These are phyloP conservation scores for Syngnathoides biaculeatus DNA, from an alignment of 2,113 vertebrate species.

Conservation along the genomic window DNA sequence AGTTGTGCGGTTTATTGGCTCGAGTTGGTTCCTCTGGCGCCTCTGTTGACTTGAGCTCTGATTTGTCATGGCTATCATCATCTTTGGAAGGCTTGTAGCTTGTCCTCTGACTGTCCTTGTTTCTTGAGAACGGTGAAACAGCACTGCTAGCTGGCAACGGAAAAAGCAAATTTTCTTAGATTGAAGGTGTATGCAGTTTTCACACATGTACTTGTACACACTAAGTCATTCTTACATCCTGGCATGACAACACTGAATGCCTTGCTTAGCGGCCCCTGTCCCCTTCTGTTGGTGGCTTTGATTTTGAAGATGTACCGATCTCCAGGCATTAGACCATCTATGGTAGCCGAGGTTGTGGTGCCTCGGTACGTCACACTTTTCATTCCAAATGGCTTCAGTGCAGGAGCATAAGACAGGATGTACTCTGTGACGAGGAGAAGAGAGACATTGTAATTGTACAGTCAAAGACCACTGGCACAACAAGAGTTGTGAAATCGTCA, in stretches of 20 bases:
- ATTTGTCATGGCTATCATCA: conserved; percentile 51
- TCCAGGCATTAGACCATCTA: conserved; percentile 89
- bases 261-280: conserved; percentile 92
- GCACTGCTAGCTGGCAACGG: conserved; percentile 66
- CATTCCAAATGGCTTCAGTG: conserved; percentile 94
- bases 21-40: conserved; percentile 25
- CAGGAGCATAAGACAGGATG: conserved; percentile 95
- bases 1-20: conserved; percentile 36
- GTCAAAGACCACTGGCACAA: conserved; percentile 45
- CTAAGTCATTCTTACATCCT: conserved; percentile 74
- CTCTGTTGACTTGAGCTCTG: conserved; percentile 56
- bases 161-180: conserved; percentile 26
- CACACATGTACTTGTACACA: conserved; percentile 1
- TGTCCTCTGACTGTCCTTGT: conserved; percentile 48
- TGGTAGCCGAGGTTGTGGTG: conserved; percentile 80
- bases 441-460: neutral
- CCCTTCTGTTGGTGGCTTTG: conserved; percentile 88
- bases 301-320: conserved; percentile 98
- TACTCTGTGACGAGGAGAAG: conserved; percentile 82
- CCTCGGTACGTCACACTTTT: conserved; percentile 87
- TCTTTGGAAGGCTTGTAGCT: conserved; percentile 53
- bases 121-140: conserved; percentile 57
- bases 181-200: conserved; percentile 1
- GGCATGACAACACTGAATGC: conserved; percentile 86
- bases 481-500: conserved; percentile 91